Conservation (phyloP, 2,888 invertebrate species). For the Ophraella communa region DNA sequence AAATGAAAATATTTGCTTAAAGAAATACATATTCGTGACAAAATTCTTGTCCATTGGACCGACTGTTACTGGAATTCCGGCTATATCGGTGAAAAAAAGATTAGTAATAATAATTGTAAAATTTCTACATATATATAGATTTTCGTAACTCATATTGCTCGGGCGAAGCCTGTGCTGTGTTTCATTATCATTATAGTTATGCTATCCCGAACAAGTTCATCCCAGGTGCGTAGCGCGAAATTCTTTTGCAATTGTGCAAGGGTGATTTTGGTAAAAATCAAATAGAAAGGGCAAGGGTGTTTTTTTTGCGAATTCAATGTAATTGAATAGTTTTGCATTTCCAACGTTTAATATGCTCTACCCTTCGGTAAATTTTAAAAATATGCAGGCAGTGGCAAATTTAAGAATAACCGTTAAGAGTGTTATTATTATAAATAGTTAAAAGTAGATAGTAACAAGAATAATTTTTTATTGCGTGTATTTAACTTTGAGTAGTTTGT, state of each 20-base stretch:
- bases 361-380: neutral
- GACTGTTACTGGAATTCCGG: too few species aligned
- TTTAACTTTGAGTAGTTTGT: too few species aligned
- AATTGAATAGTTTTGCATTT: neutral
- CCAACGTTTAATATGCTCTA: neutral
- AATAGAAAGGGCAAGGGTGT: constrained; percentile 2
- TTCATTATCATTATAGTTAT: constrained; percentile 5
- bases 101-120: too few species aligned
- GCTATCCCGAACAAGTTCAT: constrained; percentile 13
- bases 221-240: constrained; percentile 10
- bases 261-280: constrained; percentile 13
- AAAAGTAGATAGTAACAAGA: too few species aligned
- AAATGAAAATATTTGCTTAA: too few species aligned
- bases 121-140: too few species aligned
- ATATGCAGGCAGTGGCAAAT: neutral
- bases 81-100: too few species aligned
- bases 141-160: too few species aligned
- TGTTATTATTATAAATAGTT: too few species aligned
- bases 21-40: too few species aligned
- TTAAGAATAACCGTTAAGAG: neutral
- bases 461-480: too few species aligned
- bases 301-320: neutral
- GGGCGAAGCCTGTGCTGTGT: neutral
- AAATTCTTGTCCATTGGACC: too few species aligned
- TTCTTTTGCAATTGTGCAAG: neutral